Percentiles rank a stretch among this genome's conserved stretches.
These are phyloP conservation scores for Flabesymbios commensalis DNA, from an alignment of 2,888 invertebrate genomes.

Conservation along the genomic window DNA sequence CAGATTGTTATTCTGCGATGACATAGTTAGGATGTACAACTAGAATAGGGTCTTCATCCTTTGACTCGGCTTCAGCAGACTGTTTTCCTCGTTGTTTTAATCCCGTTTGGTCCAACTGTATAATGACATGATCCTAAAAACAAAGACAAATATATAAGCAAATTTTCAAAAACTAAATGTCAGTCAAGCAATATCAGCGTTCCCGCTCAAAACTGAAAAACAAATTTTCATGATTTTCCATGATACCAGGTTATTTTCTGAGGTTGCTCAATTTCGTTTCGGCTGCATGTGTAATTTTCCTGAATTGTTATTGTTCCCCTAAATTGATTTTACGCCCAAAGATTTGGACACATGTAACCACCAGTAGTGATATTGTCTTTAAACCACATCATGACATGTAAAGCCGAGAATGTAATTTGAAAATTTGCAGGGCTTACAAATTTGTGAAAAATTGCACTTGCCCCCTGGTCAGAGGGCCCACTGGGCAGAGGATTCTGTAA, in stretches of 20 bases:
- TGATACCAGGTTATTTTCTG: not conserved
- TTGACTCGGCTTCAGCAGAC: constrained; percentile 63
- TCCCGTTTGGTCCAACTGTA: constrained; percentile 71
- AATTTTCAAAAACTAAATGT: not conserved
- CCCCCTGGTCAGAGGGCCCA: too few relatives aligned
- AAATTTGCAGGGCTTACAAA: too few relatives aligned
- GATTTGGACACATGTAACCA: too few relatives aligned
- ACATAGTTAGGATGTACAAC: constrained; percentile 97
- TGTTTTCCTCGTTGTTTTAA: constrained; percentile 66
- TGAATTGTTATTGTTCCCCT: too few relatives aligned
- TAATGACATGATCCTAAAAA: constrained; percentile 79
- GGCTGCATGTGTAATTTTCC: too few relatives aligned
- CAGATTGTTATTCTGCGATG: constrained; percentile 66
- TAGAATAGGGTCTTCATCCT: constrained; percentile 76
- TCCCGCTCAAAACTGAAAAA: not conserved
- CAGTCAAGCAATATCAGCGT: not conserved
- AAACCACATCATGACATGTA: too few relatives aligned
- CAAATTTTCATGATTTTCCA: not conserved
- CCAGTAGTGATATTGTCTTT: too few relatives aligned
- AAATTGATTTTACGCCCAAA: too few relatives aligned
- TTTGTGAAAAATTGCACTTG: too few relatives aligned
- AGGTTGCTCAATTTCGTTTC: too few relatives aligned
- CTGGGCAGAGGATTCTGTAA: too few relatives aligned
- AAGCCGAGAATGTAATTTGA: too few relatives aligned
- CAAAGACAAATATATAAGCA: not conserved